Conservation (phyloP, 2,113 vertebrate species). For the Turnix velox region DNA sequence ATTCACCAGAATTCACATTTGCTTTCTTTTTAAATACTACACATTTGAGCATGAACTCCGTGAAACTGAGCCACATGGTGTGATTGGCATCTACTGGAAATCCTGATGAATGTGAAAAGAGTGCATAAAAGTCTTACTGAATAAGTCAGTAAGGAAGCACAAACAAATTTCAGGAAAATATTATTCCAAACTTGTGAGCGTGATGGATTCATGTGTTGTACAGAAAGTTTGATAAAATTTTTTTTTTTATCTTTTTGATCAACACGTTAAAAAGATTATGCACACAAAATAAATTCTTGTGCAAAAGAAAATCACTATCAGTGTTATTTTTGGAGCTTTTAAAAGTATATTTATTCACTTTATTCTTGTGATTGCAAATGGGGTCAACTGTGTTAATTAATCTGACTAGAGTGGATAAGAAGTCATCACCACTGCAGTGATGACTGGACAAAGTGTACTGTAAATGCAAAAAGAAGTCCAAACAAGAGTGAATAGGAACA, state of each 20-base stretch:
- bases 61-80: neutral
- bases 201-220: neutral
- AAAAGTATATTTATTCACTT: neutral
- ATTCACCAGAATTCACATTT: neutral
- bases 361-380: neutral
- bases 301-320: neutral
- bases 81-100: neutral
- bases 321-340: neutral
- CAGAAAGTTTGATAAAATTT: neutral
- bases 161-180: neutral
- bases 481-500: neutral
- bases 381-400: neutral
- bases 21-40: neutral
- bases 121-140: neutral
- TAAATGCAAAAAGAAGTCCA: neutral
- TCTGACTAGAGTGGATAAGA: neutral
- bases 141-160: neutral
- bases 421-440: neutral
- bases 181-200: neutral
- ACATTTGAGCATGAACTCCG: neutral
- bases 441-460: neutral
- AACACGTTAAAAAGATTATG: neutral
- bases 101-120: neutral
- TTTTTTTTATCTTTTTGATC: neutral
- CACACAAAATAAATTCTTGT: neutral